phyloP scores from a whole-genome alignment of 1,140 invertebrate genomes.

The Manduca sexta region DNA sequence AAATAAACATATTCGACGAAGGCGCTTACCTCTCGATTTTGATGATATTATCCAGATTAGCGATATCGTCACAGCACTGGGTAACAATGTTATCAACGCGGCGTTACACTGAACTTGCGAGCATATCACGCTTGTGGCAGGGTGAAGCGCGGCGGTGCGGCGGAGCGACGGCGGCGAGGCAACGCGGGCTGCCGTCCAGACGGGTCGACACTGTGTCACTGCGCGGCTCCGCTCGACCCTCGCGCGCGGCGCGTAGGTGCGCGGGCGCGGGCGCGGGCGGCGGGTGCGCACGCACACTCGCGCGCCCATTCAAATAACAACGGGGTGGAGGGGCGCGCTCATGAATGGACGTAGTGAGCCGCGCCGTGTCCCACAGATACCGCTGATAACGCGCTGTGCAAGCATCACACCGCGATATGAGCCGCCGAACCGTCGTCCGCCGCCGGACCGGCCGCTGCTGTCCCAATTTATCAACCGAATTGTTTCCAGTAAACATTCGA shows the following conservation, averaged over 20 bases:
- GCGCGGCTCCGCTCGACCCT: constrained; percentile 22
- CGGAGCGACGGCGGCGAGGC: constrained; percentile 26
- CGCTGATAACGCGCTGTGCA: constrained; percentile 54
- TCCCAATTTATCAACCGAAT: too few species aligned
- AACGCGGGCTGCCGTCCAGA: constrained; percentile 35
- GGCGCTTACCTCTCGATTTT: constrained; percentile 64
- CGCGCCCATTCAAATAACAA: constrained; percentile 46
- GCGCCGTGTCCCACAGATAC: constrained; percentile 50
- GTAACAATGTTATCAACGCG: constrained; percentile 29
- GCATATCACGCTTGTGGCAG: constrained; percentile 45
- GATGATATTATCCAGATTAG: constrained; percentile 66
- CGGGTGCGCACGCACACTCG: constrained; percentile 35
- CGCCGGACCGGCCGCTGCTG: constrained; percentile 5
- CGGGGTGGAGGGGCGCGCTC: constrained; percentile 45
- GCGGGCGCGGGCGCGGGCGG: constrained; percentile 31
- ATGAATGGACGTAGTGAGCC: constrained; percentile 67
- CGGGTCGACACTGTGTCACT: constrained; percentile 33
- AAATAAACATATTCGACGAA: constrained; percentile 52
- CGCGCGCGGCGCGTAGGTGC: constrained; percentile 29
- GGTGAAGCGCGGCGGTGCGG: constrained; percentile 7
- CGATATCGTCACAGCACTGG: constrained; percentile 50
- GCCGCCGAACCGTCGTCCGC: not conserved
- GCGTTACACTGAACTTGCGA: constrained; percentile 46
- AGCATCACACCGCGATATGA: constrained; percentile 30
- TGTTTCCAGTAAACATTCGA: not conserved